Evolutionary conservation across 2,113 vertebrate genomes (phyloP).

Genomic region (Chloroceryle aenea): DNA sequence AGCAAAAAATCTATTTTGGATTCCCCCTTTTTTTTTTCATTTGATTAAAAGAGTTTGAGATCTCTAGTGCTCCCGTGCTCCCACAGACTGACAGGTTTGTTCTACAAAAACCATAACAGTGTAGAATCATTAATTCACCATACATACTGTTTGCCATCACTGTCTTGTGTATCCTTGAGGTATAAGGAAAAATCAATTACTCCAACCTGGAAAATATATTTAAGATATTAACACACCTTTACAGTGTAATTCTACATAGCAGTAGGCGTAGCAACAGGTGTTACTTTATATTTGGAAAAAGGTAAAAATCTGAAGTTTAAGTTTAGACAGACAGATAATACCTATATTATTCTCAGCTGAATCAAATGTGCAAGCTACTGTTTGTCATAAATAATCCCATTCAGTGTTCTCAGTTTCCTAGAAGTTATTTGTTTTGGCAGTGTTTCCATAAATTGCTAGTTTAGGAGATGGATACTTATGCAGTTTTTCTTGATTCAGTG

Average conservation of each 20-base stretch:
- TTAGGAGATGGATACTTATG: neutral
- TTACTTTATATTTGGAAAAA: neutral
- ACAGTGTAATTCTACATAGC: neutral
- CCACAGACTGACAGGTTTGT: neutral
- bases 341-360: neutral
- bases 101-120: neutral
- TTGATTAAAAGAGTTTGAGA: neutral
- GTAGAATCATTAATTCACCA: neutral
- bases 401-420: neutral
- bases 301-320: neutral
- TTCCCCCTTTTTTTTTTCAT: neutral
- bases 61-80: neutral
- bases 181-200: slow-evolving; percentile 98
- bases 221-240: neutral
- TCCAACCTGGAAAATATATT: slow-evolving; percentile 84
- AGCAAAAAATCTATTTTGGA: neutral
- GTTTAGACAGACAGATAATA: neutral
- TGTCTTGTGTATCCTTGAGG: slow-evolving; percentile 87
- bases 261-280: neutral
- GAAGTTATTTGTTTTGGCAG: neutral
- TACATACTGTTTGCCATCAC: slow-evolving; percentile 90
- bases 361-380: neutral
- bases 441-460: neutral
- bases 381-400: neutral
- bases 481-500: neutral